A percentile compares a stretch with the other conserved stretches of the same genome.
Evolutionary conservation across 2,113 vertebrate species (phyloP).

Genomic region (Cacatua alba): DNA sequence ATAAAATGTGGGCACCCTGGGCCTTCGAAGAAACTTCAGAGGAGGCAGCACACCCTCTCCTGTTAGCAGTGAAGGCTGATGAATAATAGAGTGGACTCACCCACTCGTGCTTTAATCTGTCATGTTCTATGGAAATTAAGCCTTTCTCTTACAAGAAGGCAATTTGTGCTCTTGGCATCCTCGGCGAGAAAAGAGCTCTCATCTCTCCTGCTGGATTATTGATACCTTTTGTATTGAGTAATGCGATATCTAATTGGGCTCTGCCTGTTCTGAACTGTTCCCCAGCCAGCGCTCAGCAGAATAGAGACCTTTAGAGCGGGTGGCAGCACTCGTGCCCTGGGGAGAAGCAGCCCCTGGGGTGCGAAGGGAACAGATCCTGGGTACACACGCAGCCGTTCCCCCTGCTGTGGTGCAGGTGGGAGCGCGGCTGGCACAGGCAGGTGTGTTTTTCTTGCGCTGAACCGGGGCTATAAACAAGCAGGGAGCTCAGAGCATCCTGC

Average conservation of each 20-base stretch:
- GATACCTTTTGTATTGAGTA: slow-evolving; percentile 47
- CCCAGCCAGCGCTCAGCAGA: accelerated
- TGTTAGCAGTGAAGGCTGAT: slow-evolving; percentile 39
- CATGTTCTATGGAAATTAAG: slow-evolving; percentile 64
- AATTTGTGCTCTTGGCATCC: slow-evolving; percentile 60
- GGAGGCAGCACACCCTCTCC: slow-evolving; percentile 9
- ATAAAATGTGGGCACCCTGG: slow-evolving; percentile 3
- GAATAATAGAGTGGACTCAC: slow-evolving; percentile 69
- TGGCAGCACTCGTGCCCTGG: background rate
- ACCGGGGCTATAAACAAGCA: slow-evolving; percentile 53
- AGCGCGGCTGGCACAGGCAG: background rate
- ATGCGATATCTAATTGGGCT: background rate
- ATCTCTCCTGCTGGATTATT: slow-evolving; percentile 24
- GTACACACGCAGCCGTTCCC: background rate
- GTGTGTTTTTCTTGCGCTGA: slow-evolving; percentile 30
- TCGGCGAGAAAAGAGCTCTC: background rate
- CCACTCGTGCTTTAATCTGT: slow-evolving; percentile 59
- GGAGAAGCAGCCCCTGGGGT: background rate
- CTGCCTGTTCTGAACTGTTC: background rate
- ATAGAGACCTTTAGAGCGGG: background rate
- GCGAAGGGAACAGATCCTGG: background rate
- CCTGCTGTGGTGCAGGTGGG: slow-evolving; percentile 16
- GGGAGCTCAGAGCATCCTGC: slow-evolving; percentile 35
- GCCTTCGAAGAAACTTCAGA: slow-evolving; percentile 53
- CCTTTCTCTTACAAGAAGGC: slow-evolving; percentile 57